These are phyloP conservation scores for Charina bottae DNA, from an alignment of 2,113 vertebrate species.

Conservation along the genomic window DNA sequence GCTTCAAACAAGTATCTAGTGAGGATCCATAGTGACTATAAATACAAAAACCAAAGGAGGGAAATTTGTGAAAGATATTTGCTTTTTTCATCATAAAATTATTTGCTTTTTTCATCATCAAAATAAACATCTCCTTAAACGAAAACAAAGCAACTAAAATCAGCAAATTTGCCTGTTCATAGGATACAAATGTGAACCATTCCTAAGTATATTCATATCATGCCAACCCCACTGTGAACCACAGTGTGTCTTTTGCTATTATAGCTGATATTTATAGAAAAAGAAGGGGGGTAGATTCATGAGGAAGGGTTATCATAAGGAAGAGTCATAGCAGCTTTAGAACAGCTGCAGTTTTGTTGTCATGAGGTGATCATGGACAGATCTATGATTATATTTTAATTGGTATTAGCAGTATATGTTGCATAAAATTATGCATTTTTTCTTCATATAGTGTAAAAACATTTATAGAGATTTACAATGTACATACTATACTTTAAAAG, in stretches of 20 bases:
- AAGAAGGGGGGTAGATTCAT: neutral
- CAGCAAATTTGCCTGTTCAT: neutral
- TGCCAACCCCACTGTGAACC: neutral
- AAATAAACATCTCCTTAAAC: neutral
- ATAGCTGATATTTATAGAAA: neutral
- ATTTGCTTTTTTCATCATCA: neutral
- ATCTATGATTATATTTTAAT: conserved; percentile 19
- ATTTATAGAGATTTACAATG: neutral
- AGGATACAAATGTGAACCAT: neutral
- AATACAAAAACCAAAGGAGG: neutral
- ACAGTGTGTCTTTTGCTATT: neutral
- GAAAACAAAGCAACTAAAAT: neutral
- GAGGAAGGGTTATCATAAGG: neutral
- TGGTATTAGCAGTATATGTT: conserved; percentile 5
- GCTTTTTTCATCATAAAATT: neutral
- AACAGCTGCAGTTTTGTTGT: conserved; percentile 17
- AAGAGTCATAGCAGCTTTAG: neutral
- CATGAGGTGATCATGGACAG: neutral
- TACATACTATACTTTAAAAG: neutral
- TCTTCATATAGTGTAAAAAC: neutral
- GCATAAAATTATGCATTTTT: neutral
- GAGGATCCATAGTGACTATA: neutral
- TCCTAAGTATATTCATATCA: neutral
- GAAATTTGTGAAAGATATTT: neutral
- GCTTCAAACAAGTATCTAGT: neutral